These are phyloP conservation scores for Nilaparvata lugens DNA, from an alignment of 1,140 invertebrate genomes.

Conservation along the genomic window DNA sequence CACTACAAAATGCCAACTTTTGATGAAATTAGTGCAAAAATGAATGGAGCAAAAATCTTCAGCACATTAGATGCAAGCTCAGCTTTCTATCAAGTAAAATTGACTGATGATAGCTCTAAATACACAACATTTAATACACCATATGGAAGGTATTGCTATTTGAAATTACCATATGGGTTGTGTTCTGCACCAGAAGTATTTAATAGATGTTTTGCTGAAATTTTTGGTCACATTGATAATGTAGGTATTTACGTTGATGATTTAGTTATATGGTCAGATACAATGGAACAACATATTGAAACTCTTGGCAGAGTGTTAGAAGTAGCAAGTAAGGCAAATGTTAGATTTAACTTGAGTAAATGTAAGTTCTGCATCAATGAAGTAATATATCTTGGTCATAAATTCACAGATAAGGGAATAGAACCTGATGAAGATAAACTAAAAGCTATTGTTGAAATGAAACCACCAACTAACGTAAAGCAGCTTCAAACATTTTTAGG, in stretches of 20 bases:
- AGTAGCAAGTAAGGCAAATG: not conserved
- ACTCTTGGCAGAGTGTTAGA: not conserved
- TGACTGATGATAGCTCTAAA: not conserved
- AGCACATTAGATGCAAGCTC: not conserved
- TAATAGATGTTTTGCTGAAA: not conserved
- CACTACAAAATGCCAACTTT: not conserved
- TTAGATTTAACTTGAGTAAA: conserved; percentile 10
- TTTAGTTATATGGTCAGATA: conserved; percentile 2
- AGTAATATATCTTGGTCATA: conserved; percentile 1
- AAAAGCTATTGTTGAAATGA: conserved; percentile 2
- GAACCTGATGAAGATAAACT: conserved; percentile 6
- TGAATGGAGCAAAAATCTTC: not conserved
- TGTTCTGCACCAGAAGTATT: conserved; percentile 3
- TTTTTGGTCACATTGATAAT: not conserved
- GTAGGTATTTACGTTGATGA: conserved; percentile 9
- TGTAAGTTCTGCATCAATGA: conserved; percentile 7
- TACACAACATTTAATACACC: conserved; percentile 6
- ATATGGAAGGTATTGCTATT: conserved; percentile 6
- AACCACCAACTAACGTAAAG: not conserved
- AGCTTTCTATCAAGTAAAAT: conserved; percentile 1
- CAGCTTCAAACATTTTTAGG: not conserved
- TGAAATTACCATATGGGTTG: conserved; percentile 7
- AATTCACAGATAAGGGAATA: not conserved
- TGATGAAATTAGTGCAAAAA: not conserved
- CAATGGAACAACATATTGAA: conserved; percentile 3